Evolutionary conservation across 2,113 vertebrate species (phyloP).

Genomic region (Callionymus lyra): DNA sequence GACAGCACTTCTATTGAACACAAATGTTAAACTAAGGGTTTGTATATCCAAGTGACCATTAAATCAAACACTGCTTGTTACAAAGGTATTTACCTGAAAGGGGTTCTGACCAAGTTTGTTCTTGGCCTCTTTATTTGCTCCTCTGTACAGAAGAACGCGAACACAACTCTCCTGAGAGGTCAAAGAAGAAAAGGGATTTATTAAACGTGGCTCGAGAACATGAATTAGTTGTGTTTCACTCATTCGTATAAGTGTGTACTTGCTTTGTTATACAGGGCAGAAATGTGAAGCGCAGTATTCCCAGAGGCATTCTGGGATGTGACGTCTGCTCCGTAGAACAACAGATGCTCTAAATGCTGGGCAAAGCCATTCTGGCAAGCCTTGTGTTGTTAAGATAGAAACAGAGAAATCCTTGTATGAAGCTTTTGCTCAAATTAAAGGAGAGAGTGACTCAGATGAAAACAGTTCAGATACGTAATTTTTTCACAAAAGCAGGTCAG

Average conservation of each 20-base stretch:
- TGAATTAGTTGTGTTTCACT: slow-evolving; percentile 6
- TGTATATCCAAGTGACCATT: no score
- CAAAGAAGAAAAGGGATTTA: slow-evolving; percentile 18
- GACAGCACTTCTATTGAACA: no score
- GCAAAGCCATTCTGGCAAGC: slow-evolving; percentile 79
- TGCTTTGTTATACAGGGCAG: slow-evolving; percentile 88
- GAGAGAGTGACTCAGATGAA: slow-evolving; percentile 2
- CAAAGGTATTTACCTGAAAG: slow-evolving; percentile 73
- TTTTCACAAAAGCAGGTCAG: slow-evolving; percentile 12
- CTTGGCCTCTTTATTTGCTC: slow-evolving; percentile 80
- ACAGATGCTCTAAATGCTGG: slow-evolving; percentile 86
- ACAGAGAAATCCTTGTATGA: slow-evolving; percentile 13
- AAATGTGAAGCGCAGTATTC: slow-evolving; percentile 85
- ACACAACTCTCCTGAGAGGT: slow-evolving; percentile 77
- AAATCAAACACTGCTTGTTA: no score
- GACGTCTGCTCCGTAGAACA: slow-evolving; percentile 85
- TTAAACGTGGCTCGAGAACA: slow-evolving; percentile 11
- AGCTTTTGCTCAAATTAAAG: slow-evolving; percentile 3
- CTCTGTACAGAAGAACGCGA: slow-evolving; percentile 82
- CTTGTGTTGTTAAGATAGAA: slow-evolving; percentile 40
- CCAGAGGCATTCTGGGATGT: slow-evolving; percentile 84
- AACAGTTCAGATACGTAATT: neutral
- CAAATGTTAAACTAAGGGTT: no score
- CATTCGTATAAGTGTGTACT: slow-evolving; percentile 14
- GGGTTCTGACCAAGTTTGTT: slow-evolving; percentile 86